A percentile compares a stretch with the other conserved stretches of the same genome.
phyloP scores from a whole-genome alignment of 2,113 vertebrate genomes.

The Cynocephalus volans region DNA sequence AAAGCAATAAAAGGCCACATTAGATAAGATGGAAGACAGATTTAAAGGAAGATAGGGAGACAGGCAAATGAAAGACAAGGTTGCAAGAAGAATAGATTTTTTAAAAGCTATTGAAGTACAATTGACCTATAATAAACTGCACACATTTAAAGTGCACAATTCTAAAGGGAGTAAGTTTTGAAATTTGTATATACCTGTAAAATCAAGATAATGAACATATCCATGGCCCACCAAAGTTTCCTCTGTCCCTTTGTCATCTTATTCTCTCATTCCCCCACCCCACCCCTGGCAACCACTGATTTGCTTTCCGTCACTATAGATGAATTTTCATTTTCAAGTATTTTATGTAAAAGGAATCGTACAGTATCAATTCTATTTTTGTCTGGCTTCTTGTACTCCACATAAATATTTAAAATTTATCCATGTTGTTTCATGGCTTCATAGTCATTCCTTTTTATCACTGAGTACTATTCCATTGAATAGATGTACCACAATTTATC shows the following conservation, averaged over 20 bases:
- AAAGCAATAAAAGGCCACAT: not conserved
- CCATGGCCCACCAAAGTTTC: not conserved
- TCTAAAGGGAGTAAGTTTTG: not conserved
- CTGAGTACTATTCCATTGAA: not conserved
- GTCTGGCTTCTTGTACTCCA: not conserved
- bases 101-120: not conserved
- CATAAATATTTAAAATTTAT: not conserved
- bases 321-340: not conserved
- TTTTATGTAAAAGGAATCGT: conserved; percentile 33
- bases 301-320: not conserved
- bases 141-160: not conserved
- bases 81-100: not conserved
- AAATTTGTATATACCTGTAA: not conserved
- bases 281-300: not conserved
- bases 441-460: not conserved
- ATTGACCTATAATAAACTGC: not conserved
- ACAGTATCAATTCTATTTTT: not conserved
- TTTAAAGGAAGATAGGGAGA: not conserved
- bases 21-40: not conserved
- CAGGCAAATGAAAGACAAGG: not conserved
- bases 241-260: not conserved
- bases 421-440: too few relatives aligned
- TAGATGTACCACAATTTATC: not conserved
- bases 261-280: not conserved
- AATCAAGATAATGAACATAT: not conserved